phyloP scores from a whole-genome alignment of 1,140 invertebrate genomes.

The Bombus huntii region DNA sequence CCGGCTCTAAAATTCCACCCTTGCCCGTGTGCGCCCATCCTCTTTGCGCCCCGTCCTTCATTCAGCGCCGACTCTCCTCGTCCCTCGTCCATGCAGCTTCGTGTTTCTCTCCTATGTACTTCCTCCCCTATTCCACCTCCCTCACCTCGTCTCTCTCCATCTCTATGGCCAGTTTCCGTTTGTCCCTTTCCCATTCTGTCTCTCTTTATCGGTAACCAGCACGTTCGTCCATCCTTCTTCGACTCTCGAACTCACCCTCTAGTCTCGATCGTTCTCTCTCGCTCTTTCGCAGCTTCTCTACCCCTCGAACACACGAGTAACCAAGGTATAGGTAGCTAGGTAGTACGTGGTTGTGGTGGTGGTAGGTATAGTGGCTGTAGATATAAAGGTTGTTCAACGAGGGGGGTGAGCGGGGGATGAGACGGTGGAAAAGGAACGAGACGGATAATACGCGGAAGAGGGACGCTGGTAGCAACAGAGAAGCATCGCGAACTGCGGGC shows the following conservation, averaged over 20 bases:
- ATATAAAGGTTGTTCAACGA: conserved; percentile 79
- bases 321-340: conserved; percentile 66
- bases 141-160: background rate
- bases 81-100: conserved; percentile 2
- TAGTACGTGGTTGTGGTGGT: conserved; percentile 65
- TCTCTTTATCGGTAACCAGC: conserved; percentile 37
- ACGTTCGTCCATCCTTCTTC: conserved; percentile 47
- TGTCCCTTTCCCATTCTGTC: conserved; percentile 34
- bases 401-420: conserved; percentile 40
- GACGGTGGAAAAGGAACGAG: conserved; percentile 47
- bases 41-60: conserved; percentile 42
- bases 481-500: conserved; percentile 36
- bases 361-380: conserved; percentile 75
- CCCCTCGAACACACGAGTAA: conserved; percentile 66
- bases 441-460: conserved; percentile 42
- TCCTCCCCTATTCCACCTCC: conserved; percentile 30
- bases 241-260: conserved; percentile 24
- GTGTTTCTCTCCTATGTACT: conserved; percentile 39
- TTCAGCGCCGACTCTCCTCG: conserved; percentile 35
- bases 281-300: conserved; percentile 38
- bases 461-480: conserved; percentile 40
- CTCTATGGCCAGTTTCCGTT: conserved; percentile 13
- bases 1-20: conserved; percentile 79
- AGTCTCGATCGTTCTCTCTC: conserved; percentile 52
- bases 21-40: conserved; percentile 47